Evolutionary conservation across 2,797 vertebrate species (phyloP).

Genomic region (Novumbra hubbsi): DNA sequence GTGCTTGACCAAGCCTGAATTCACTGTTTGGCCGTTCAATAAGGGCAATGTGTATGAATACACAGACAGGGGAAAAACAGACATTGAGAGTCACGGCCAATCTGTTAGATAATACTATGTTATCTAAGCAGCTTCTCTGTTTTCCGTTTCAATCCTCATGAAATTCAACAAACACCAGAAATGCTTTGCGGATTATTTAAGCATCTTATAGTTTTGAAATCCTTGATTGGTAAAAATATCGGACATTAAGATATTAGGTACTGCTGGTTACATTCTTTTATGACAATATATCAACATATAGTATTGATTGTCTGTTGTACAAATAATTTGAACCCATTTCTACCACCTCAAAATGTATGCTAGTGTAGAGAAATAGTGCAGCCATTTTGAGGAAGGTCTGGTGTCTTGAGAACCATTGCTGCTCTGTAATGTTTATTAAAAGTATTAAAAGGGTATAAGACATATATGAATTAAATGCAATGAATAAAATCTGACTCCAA

Average conservation of each 20-base stretch:
- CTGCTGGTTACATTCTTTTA: not conserved
- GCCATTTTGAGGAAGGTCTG: not conserved
- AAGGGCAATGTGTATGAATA: constrained; percentile 9
- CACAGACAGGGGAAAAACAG: not conserved
- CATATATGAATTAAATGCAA: not conserved
- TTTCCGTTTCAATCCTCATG: too few relatives aligned
- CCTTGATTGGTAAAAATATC: not conserved
- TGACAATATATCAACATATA: not conserved
- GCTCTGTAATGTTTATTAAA: not conserved
- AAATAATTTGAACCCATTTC: not conserved
- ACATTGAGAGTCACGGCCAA: not conserved
- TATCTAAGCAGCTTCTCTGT: too few relatives aligned
- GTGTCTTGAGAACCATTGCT: not conserved
- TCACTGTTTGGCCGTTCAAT: constrained; percentile 13
- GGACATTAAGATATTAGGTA: not conserved
- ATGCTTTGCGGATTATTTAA: not conserved
- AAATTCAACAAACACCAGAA: not conserved
- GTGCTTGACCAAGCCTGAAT: constrained; percentile 30
- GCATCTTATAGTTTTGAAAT: not conserved
- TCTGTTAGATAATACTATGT: too few relatives aligned
- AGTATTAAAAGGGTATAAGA: not conserved
- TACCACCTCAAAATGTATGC: not conserved
- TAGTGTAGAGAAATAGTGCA: not conserved
- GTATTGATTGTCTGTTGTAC: not conserved
- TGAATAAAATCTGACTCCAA: not conserved